These are phyloP conservation scores for Bradypodion pumilum DNA, from an alignment of 2,797 vertebrate genomes.

Conservation along the genomic window DNA sequence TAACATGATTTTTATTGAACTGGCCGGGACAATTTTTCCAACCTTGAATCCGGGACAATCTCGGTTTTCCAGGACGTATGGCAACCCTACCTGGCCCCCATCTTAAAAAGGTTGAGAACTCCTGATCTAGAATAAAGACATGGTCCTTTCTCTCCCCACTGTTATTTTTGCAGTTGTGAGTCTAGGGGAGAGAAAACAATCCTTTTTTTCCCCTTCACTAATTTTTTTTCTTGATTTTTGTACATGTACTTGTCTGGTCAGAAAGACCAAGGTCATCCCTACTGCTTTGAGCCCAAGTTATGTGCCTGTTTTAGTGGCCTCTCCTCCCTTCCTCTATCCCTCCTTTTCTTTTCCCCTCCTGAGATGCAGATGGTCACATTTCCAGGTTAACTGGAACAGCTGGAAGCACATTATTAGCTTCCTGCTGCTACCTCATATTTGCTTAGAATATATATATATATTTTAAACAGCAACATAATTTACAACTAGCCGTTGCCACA, in stretches of 20 bases:
- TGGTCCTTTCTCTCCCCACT: neutral
- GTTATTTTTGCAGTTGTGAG: neutral
- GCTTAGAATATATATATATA: slow-evolving; percentile 81
- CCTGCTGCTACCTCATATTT: slow-evolving; percentile 98
- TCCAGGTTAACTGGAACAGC: slow-evolving; percentile 99
- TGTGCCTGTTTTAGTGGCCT: slow-evolving; percentile 64
- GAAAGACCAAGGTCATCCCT: slow-evolving; percentile 84
- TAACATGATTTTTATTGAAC: too few species aligned
- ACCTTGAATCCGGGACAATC: too few species aligned
- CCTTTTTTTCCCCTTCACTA: slow-evolving; percentile 58
- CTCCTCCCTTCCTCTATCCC: slow-evolving; percentile 71
- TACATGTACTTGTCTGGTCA: slow-evolving; percentile 52
- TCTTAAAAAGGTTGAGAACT: slow-evolving; percentile 13
- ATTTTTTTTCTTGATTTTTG: slow-evolving; percentile 57
- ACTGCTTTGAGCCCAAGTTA: slow-evolving; percentile 64
- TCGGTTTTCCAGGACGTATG: too few species aligned
- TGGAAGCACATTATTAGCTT: slow-evolving; percentile 99
- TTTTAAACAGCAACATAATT: slow-evolving; percentile 86
- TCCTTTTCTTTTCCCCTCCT: slow-evolving; percentile 77
- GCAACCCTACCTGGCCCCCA: too few species aligned
- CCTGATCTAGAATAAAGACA: slow-evolving; percentile 48
- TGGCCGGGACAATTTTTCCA: too few species aligned
- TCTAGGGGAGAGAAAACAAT: slow-evolving; percentile 48
- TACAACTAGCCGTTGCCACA: slow-evolving; percentile 82
- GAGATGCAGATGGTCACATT: slow-evolving; percentile 99